These are phyloP conservation scores for Caprella mutica DNA, from an alignment of 2,888 invertebrate species.

Conservation along the genomic window DNA sequence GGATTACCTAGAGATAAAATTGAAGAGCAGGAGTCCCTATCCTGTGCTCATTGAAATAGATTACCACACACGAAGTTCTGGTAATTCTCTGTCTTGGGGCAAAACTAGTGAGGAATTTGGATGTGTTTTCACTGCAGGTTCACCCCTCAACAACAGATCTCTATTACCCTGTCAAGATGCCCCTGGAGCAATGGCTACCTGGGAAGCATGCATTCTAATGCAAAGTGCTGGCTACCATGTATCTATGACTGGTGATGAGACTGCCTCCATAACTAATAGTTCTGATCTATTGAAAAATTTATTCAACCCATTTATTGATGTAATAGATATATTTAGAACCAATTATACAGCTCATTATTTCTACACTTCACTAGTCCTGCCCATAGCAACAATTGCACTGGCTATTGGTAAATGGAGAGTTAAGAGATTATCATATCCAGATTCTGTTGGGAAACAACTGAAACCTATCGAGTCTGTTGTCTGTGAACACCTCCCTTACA, in stretches of 20 bases:
- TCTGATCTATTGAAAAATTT: no score
- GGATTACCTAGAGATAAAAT: conserved; percentile 36
- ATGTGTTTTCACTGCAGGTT: conserved; percentile 42
- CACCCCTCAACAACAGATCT: conserved; percentile 43
- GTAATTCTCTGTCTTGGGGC: conserved; percentile 35
- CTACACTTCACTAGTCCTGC: conserved; percentile 25
- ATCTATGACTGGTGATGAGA: conserved; percentile 30
- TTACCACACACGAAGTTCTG: conserved; percentile 35
- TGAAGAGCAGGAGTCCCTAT: conserved; percentile 34
- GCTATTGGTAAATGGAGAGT: conserved; percentile 23
- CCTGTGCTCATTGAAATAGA: conserved; percentile 35
- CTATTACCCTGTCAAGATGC: conserved; percentile 43
- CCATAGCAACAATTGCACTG: conserved; percentile 29
- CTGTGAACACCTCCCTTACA: conserved; percentile 17
- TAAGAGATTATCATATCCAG: conserved; percentile 1
- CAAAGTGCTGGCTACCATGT: conserved; percentile 11
- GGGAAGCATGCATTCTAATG: conserved; percentile 36
- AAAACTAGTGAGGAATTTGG: conserved; percentile 15
- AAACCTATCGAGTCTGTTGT: neutral
- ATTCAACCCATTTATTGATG: no score
- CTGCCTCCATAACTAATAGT: no score
- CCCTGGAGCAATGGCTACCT: conserved; percentile 42
- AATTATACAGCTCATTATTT: no score
- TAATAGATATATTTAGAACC: no score
- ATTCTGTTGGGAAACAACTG: neutral